These are phyloP conservation scores for Hofmannophila pseudospretella DNA, from an alignment of 2,888 invertebrate species.

Conservation along the genomic window DNA sequence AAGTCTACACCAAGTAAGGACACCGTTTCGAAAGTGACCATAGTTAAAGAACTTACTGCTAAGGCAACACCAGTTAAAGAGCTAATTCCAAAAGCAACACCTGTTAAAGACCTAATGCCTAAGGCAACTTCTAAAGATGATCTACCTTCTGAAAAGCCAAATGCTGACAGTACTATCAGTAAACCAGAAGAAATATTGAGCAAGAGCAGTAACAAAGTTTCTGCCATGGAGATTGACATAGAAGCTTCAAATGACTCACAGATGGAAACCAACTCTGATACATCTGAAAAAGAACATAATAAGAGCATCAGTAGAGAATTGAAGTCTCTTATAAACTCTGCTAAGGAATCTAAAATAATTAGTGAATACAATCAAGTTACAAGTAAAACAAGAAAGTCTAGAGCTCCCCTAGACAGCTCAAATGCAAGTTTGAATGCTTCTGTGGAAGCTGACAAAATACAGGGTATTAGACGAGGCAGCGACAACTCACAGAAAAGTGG, in stretches of 20 bases:
- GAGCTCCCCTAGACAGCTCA: slow-evolving; percentile 59
- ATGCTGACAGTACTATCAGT: slow-evolving; percentile 6
- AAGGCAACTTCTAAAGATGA: background rate
- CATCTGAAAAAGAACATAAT: slow-evolving; percentile 55
- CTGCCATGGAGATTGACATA: slow-evolving; percentile 21
- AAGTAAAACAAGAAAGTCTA: slow-evolving; percentile 67
- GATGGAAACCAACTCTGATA: slow-evolving; percentile 36
- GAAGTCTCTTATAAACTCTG: slow-evolving; percentile 80
- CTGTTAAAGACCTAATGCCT: background rate
- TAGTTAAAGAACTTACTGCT: slow-evolving; percentile 7
- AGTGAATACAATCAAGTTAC: slow-evolving; percentile 77
- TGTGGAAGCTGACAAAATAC: slow-evolving; percentile 48
- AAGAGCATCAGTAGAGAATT: slow-evolving; percentile 77
- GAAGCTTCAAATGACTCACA: slow-evolving; percentile 52
- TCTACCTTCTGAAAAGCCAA: slow-evolving; percentile 10
- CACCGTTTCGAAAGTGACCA: slow-evolving; percentile 6
- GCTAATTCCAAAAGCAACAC: background rate
- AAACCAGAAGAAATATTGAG: slow-evolving; percentile 14
- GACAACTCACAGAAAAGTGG: slow-evolving; percentile 53
- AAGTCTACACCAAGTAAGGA: background rate
- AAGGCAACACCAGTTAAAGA: slow-evolving; percentile 6
- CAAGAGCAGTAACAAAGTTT: slow-evolving; percentile 5
- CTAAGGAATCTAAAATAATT: slow-evolving; percentile 82
- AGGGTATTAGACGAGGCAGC: slow-evolving; percentile 46
- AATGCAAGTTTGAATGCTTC: slow-evolving; percentile 60